phyloP scores from a whole-genome alignment of 2,797 vertebrate genomes.

The Vespertilio murinus region DNA sequence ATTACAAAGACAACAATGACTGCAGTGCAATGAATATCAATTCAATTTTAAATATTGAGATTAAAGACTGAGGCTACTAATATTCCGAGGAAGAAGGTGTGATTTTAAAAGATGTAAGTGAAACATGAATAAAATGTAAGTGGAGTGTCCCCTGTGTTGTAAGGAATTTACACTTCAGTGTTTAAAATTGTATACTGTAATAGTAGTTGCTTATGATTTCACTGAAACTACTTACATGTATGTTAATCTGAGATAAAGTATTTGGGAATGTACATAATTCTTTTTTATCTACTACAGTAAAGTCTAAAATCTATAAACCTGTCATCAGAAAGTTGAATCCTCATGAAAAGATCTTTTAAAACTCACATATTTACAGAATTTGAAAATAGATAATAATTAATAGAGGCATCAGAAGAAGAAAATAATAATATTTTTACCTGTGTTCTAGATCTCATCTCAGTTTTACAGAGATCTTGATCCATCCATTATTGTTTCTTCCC shows the following conservation, averaged over 20 bases:
- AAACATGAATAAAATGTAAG: not conserved
- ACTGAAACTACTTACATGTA: not conserved
- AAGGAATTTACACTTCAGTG: not conserved
- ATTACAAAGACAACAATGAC: conserved; percentile 11
- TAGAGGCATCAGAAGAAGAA: not conserved
- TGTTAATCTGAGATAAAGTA: not conserved
- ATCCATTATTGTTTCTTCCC: not conserved
- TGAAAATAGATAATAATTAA: not conserved
- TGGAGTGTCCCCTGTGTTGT: not conserved
- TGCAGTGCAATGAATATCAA: not conserved
- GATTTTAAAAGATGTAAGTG: not conserved
- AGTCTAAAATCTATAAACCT: not conserved
- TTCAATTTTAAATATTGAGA: conserved; percentile 6
- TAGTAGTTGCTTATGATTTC: not conserved
- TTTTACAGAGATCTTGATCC: not conserved
- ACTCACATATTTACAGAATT: not conserved
- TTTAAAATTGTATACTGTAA: not conserved
- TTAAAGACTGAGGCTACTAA: not conserved
- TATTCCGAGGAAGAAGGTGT: not conserved
- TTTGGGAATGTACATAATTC: not conserved
- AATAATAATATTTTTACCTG: not conserved
- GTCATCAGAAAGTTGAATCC: not conserved
- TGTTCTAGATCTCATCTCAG: not conserved
- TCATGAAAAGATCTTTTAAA: not conserved
- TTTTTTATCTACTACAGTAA: not conserved